A percentile compares a stretch with the other conserved stretches of the same genome.
Conservation (phyloP, 2,888 invertebrate species). For the Tenthredo amoena region DNA sequence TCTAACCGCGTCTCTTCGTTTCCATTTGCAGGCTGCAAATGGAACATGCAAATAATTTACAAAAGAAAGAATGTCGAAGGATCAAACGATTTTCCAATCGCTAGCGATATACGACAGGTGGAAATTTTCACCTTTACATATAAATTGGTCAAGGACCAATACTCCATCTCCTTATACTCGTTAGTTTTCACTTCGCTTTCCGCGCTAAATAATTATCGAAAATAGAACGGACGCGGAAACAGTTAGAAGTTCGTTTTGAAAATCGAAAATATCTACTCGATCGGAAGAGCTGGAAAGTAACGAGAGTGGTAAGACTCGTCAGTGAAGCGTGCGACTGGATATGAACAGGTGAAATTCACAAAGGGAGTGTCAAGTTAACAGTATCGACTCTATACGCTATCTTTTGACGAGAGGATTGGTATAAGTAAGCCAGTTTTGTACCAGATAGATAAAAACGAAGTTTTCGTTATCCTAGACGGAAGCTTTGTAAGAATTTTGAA, state of each 20-base stretch:
- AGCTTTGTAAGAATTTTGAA: background rate
- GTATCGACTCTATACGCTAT: background rate
- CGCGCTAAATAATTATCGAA: background rate
- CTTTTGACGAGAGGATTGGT: background rate
- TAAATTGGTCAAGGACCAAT: background rate
- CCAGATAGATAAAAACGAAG: background rate
- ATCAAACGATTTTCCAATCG: background rate
- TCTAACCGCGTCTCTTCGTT: constrained; percentile 38
- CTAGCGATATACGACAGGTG: background rate
- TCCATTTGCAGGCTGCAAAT: constrained; percentile 17
- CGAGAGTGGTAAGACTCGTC: constrained; percentile 8
- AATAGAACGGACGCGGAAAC: background rate
- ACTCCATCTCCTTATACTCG: background rate
- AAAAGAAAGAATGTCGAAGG: background rate
- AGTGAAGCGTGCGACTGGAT: background rate
- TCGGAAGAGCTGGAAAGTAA: background rate
- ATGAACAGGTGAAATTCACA: constrained; percentile 17
- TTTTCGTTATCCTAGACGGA: background rate
- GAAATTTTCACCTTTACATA: background rate
- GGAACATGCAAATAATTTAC: background rate
- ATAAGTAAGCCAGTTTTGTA: background rate
- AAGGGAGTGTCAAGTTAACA: background rate
- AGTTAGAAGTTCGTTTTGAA: background rate
- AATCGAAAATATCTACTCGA: background rate
- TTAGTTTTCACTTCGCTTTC: background rate